These are phyloP conservation scores for Tympanuchus pallidicinctus DNA, from an alignment of 2,113 vertebrate species.

Conservation along the genomic window DNA sequence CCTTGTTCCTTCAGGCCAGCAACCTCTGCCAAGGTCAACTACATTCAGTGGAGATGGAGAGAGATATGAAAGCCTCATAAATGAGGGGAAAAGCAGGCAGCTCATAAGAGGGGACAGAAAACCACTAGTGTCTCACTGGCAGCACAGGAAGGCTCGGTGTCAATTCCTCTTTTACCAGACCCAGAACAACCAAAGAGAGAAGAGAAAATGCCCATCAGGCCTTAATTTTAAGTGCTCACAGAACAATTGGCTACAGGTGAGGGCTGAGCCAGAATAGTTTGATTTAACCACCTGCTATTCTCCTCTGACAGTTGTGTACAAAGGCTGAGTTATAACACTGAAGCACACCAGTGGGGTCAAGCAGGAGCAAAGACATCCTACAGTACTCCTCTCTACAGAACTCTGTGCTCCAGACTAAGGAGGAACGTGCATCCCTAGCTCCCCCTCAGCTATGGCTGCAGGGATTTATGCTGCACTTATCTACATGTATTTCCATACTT, in stretches of 20 bases:
- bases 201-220: background rate
- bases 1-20: background rate
- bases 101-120: background rate
- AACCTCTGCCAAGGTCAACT: background rate
- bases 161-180: background rate
- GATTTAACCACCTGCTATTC: background rate
- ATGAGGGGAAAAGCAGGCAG: background rate
- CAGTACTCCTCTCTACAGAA: background rate
- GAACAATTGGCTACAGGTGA: background rate
- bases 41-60: background rate
- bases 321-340: background rate
- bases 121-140: background rate
- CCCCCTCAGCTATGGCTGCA: background rate
- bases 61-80: background rate
- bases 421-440: accelerated
- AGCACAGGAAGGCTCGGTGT: background rate
- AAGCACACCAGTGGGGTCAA: background rate
- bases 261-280: background rate
- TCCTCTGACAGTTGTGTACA: background rate
- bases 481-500: background rate
- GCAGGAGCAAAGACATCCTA: background rate
- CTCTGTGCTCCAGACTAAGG: background rate
- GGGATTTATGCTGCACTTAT: background rate
- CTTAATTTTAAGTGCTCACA: background rate
- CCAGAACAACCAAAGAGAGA: background rate